Base-by-base conservation (phyloP, 2,797 vertebrate species). In the Natrix natrix region DNA sequence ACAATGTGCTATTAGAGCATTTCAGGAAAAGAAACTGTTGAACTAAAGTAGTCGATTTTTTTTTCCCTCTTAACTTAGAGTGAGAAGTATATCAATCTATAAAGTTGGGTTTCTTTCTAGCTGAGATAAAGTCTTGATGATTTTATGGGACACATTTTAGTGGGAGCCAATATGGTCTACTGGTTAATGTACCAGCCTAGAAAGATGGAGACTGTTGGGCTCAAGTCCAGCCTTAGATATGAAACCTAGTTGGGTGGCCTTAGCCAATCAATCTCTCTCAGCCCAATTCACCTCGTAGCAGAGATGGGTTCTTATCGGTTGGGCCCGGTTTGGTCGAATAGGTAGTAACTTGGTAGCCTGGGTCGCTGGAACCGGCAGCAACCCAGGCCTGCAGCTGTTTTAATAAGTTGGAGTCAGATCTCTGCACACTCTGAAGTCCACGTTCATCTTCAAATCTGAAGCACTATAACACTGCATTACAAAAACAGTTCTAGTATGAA, bases 41-140 rank as follows among this genome's bases (percentile, higher is more conserved):
- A 94, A 95, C 94, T 94, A 69, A 95, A 95, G 95, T n/a, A 91
- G 37, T 55, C 88, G 78, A 60, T 86, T 92, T 93, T 91, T 90
- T 90, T 37, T 37, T n/a, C n/a, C n/a, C 32, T 88, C 78, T 92
- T 94, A 94, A 92, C 11, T 93, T 94, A 10, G 63, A 93, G 54
- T 90, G 74, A 37, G 86, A 93, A 93, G 92, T 92, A 52, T 48
- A 83, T 83, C 37, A 48, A 22, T 83, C 74, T 83, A 83, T 83
- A 48, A 83, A 48, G 20, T 48, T 12, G 8, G 43, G 20, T 83
- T 48, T 83, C 74, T 5, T 43, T 83, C 74, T 43, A 78, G 20
- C 37, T 83, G 74, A 48, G 3, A 83, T 22, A 11, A 78, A 43
- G 17, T 5, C 74, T 78, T 78, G 74, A 22, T 11, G 37, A 22